Percentiles rank a stretch among this genome's conserved stretches.
Evolutionary conservation across 92 coral and sea anemone species (phyloP).

Genomic region (Heteractis magnifica): DNA sequence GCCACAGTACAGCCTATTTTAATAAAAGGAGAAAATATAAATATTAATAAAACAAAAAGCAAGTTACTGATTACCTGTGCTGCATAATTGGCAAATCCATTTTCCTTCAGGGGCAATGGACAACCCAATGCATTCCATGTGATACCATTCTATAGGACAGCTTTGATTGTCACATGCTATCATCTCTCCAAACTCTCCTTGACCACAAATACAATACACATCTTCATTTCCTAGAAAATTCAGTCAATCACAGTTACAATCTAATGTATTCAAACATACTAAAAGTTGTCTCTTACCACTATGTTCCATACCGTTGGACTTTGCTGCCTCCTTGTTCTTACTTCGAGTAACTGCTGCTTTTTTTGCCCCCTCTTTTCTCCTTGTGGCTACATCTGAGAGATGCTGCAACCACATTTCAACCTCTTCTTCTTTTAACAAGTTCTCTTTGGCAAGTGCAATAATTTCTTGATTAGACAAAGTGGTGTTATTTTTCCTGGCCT

Average conservation of each 20-base stretch:
- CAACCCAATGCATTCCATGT: slow-evolving; percentile 28
- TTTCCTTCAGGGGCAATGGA: not conserved
- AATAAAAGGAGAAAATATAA: too few species aligned
- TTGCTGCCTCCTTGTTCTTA: too few species aligned
- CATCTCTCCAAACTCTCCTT: slow-evolving; percentile 33
- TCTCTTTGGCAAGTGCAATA: slow-evolving; percentile 21
- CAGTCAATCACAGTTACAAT: too few species aligned
- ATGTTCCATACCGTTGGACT: not conserved
- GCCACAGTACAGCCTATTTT: too few species aligned
- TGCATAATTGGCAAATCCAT: too few species aligned
- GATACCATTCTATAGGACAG: slow-evolving; percentile 26
- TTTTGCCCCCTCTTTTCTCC: slow-evolving; percentile 44
- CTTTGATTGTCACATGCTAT: slow-evolving; percentile 27
- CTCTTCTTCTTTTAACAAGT: slow-evolving; percentile 38
- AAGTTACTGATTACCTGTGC: too few species aligned
- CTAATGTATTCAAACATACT: too few species aligned
- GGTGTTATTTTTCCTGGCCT: not conserved
- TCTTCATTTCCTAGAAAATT: too few species aligned
- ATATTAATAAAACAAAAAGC: too few species aligned
- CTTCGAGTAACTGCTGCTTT: slow-evolving; percentile 15
- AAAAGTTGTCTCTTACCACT: too few species aligned
- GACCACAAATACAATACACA: not conserved
- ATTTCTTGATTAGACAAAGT: not conserved
- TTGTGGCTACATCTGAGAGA: slow-evolving; percentile 21
- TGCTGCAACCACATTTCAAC: slow-evolving; percentile 52